Evolutionary conservation across 2,113 vertebrate genomes (phyloP).

Genomic region (Clinocottus analis): DNA sequence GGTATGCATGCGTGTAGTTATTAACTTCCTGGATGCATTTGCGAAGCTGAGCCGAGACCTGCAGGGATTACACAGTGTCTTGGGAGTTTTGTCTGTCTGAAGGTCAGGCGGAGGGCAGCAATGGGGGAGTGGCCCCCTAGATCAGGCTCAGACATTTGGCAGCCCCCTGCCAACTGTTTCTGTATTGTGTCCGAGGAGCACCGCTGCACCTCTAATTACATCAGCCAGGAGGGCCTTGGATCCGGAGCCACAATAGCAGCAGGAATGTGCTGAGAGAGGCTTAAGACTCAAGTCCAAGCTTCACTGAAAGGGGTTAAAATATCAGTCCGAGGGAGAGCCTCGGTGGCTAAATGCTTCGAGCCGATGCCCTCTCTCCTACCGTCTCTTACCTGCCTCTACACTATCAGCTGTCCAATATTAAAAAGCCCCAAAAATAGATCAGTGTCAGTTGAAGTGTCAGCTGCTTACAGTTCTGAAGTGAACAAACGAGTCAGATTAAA

Average conservation of each 20-base stretch:
- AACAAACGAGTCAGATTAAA: neutral
- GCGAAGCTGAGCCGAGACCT: conserved; percentile 39
- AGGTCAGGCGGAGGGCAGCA: conserved; percentile 59
- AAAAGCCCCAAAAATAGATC: neutral
- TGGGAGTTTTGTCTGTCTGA: conserved; percentile 34
- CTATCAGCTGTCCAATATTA: neutral
- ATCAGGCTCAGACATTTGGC: conserved; percentile 53
- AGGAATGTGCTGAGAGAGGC: neutral
- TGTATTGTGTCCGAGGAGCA: conserved; percentile 38
- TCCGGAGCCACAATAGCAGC: conserved; percentile 37
- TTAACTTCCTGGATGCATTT: conserved; percentile 52
- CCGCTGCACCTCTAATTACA: conserved; percentile 53
- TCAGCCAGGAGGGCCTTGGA: conserved; percentile 27
- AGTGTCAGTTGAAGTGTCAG: neutral
- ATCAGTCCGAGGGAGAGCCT: neutral
- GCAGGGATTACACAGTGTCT: conserved; percentile 22
- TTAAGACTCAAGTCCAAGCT: neutral
- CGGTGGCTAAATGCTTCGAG: neutral
- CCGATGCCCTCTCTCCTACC: neutral
- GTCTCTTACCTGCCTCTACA: neutral
- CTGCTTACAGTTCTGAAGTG: neutral
- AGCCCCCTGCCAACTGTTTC: conserved; percentile 46
- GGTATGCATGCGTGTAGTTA: conserved; percentile 56
- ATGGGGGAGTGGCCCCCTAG: conserved; percentile 24
- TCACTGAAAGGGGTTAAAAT: neutral